Conservation (phyloP, 2,797 vertebrate genomes). For the Apodemus agrarius region DNA sequence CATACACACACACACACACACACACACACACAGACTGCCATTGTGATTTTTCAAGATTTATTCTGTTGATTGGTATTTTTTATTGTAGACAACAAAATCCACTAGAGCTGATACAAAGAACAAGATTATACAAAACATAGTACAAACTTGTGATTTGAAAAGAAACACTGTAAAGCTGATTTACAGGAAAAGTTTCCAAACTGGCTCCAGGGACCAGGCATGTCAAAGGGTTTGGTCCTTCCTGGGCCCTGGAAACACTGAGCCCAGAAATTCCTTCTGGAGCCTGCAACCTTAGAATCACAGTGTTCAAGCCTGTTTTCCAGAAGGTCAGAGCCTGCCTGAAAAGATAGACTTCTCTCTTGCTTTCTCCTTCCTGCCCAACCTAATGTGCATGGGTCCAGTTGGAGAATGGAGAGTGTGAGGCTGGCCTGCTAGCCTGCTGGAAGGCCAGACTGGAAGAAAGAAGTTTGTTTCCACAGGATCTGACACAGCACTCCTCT, state of each 20-base stretch:
- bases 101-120: background rate
- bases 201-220: background rate
- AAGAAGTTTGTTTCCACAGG: background rate
- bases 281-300: background rate
- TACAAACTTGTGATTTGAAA: conserved; percentile 17
- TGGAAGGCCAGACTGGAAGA: background rate
- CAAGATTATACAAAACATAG: background rate
- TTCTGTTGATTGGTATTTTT: background rate
- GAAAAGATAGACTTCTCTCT: fast-evolving
- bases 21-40: background rate
- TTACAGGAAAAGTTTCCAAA: background rate
- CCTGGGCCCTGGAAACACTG: background rate
- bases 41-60: background rate
- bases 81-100: background rate
- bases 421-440: background rate
- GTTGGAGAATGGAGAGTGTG: background rate
- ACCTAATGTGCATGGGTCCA: background rate
- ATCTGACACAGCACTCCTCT: background rate
- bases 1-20: background rate
- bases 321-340: background rate
- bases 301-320: background rate
- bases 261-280: background rate
- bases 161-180: background rate
- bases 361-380: background rate
- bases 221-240: background rate